Evolutionary conservation across 2,113 vertebrate species (phyloP), one percentile per base, ranked within the genome.

Genomic region (Austrofundulus limnaeus): DNA sequence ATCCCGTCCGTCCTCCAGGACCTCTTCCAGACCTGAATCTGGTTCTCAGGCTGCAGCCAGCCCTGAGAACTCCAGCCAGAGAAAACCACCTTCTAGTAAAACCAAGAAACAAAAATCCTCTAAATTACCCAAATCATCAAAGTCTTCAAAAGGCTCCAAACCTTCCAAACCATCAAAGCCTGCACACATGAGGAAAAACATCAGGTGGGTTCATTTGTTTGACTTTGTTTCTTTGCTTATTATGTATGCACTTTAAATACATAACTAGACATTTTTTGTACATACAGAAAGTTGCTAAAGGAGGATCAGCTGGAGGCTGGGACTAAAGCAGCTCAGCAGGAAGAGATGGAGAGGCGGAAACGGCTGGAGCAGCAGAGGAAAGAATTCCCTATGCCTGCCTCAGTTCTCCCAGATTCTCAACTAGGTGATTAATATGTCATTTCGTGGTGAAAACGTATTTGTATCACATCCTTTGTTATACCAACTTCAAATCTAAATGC

Each of bases 321-420:
- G 76, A 99, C 97, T 82, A 98, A 98, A 91, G 94, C 95, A 65
- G 97, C 97, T 53, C 97, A 99, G 70, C 96, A 96, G 85, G 97
- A 99, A 85, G 97, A 99, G 85, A 46, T 99, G 85, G 97, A 99
- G 85, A 94, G 97, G 75, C 92, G 93, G 58, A 96, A 96, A 66
- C 94, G 96, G 45, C 91, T 99, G 52, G 97, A 98, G 81, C 97
- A 99, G 89, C 96, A 97, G 89, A 89, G 97, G 66, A 98, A 98
- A 78, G 96, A 96, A 78, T 96, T 95, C 41, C 93, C 94, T n/a
- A 89, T 91, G 37, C 91, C 92, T 39, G 88, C 93, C 46, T 81
- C 75, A 49, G 34, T 47, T 57, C 20, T 86, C 14, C 50, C 83
- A 24, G 84, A 90, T 10, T 66, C 85, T 54, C 84, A 87, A 57